A percentile compares a stretch with the other conserved stretches of the same genome.
Conservation (phyloP, 1,140 invertebrate genomes). For the Pseudomyrmex gracilis region DNA sequence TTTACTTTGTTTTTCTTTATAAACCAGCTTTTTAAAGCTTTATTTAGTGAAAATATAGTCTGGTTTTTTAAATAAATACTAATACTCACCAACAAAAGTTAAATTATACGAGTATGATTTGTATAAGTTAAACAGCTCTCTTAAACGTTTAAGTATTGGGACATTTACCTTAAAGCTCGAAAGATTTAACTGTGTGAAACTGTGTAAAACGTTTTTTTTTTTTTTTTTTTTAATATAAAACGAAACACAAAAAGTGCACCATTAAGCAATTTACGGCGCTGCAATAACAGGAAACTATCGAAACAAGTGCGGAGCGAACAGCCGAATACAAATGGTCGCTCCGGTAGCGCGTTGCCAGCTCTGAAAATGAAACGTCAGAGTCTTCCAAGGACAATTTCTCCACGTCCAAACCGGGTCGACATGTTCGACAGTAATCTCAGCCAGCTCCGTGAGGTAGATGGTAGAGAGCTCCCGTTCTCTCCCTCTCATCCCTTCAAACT, state of each 20-base stretch:
- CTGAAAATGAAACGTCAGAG: conserved; percentile 72
- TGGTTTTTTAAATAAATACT: too few species aligned
- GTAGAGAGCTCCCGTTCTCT: background rate
- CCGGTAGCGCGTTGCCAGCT: conserved; percentile 37
- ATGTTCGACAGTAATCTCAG: conserved; percentile 72
- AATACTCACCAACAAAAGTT: too few species aligned
- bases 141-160: too few species aligned
- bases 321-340: conserved; percentile 59
- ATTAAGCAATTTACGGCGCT: conserved; percentile 39
- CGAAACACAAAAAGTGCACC: background rate
- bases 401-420: conserved; percentile 67
- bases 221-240: background rate
- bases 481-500: background rate
- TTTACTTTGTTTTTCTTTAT: too few species aligned
- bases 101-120: too few species aligned
- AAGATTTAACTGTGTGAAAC: too few species aligned
- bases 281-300: conserved; percentile 41
- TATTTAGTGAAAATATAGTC: too few species aligned
- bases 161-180: too few species aligned
- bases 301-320: conserved; percentile 26
- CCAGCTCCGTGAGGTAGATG: conserved; percentile 56
- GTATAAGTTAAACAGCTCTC: too few species aligned
- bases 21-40: too few species aligned
- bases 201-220: too few species aligned
- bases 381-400: conserved; percentile 70